Conservation (phyloP, 2,797 vertebrate species). For the Crocodylus rhombifer region DNA sequence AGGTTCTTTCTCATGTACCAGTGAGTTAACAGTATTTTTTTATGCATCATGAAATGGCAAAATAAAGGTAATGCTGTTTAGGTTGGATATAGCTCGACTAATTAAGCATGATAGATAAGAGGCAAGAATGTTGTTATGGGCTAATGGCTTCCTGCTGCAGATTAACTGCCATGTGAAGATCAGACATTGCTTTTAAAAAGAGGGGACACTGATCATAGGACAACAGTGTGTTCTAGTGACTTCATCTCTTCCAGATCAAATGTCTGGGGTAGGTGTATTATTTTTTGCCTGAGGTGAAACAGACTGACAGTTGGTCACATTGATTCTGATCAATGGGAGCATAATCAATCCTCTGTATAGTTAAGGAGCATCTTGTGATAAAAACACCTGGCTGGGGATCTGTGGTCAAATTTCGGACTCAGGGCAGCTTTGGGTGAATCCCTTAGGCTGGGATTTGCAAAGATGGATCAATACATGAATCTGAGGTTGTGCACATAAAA, state of each 20-base stretch:
- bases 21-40: not conserved
- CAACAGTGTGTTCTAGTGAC: not conserved
- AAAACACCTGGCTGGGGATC: not conserved
- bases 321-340: no score
- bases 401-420: not conserved
- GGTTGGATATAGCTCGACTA: not conserved
- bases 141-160: not conserved
- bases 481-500: not conserved
- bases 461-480: not conserved
- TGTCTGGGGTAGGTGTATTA: no score
- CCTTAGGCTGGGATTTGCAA: not conserved
- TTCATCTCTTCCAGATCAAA: not conserved
- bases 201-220: not conserved
- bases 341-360: not conserved
- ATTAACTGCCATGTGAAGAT: not conserved
- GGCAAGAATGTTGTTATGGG: rapidly evolving
- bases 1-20: rapidly evolving
- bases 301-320: no score
- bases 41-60: not conserved
- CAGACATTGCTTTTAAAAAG: not conserved
- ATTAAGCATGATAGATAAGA: not conserved
- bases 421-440: not conserved
- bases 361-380: not conserved
- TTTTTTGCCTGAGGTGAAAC: not conserved
- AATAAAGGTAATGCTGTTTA: not conserved